Percentiles rank a stretch among this genome's conserved stretches.
Evolutionary conservation across 2,113 vertebrate genomes (phyloP).

Genomic region (Dermatemys mawii): DNA sequence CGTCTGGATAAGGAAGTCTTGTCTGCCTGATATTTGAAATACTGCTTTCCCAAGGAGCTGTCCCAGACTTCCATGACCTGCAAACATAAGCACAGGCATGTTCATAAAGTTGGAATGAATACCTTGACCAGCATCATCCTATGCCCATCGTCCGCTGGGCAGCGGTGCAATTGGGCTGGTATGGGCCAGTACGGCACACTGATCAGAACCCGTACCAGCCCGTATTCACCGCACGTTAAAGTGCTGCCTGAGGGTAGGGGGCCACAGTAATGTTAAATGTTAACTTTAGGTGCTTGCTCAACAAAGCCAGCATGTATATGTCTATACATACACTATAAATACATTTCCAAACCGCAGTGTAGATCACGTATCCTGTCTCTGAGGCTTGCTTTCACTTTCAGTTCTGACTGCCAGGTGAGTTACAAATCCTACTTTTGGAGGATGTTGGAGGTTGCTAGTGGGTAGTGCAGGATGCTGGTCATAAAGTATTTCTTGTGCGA

Average conservation of each 20-base stretch:
- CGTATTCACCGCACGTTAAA: too few relatives aligned
- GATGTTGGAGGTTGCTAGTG: neutral
- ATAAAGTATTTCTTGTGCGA: neutral
- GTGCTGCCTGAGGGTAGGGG: too few relatives aligned
- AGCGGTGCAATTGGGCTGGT: too few relatives aligned
- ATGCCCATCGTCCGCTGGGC: too few relatives aligned
- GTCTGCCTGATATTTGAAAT: neutral
- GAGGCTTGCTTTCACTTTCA: conserved; percentile 75
- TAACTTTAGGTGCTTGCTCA: too few relatives aligned
- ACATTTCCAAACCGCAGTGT: too few relatives aligned
- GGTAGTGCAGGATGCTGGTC: neutral
- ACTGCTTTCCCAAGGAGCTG: neutral
- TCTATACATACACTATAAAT: too few relatives aligned
- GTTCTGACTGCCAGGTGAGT: neutral
- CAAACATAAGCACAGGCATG: conserved; percentile 59
- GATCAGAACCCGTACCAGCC: too few relatives aligned
- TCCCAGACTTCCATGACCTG: neutral
- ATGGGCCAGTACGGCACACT: too few relatives aligned
- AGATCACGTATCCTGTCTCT: conserved; percentile 68
- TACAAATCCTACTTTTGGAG: neutral
- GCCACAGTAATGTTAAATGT: too few relatives aligned
- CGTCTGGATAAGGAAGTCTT: neutral
- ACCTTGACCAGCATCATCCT: conserved; percentile 80
- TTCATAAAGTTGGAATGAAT: conserved; percentile 82
- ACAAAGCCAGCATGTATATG: too few relatives aligned